phyloP scores from a whole-genome alignment of 2,888 invertebrate species.

The Chrysolina haemoptera region DNA sequence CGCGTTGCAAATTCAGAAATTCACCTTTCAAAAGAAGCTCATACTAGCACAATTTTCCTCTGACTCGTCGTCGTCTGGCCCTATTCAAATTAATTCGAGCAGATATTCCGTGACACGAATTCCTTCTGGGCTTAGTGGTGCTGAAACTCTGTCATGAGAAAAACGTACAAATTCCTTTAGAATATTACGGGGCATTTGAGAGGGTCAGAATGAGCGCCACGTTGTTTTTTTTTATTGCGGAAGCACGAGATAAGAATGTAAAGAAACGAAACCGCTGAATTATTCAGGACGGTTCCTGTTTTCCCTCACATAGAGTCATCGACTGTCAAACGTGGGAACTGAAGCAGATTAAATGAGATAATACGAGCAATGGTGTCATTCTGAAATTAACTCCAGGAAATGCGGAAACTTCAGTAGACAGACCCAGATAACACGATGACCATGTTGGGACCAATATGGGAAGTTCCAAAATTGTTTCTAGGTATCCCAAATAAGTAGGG shows the following conservation, averaged over 20 bases:
- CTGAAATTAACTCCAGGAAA: no score
- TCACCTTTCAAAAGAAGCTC: neutral
- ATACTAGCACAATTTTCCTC: neutral
- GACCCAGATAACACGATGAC: no score
- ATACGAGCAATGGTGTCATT: no score
- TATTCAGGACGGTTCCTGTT: no score
- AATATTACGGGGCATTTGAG: neutral
- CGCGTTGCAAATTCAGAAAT: neutral
- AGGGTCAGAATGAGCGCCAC: neutral
- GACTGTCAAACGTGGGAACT: no score
- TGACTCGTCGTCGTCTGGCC: neutral
- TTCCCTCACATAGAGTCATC: no score
- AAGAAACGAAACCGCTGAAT: neutral
- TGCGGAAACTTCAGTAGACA: no score
- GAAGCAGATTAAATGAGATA: no score
- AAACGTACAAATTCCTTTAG: neutral
- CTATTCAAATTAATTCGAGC: constrained; percentile 1
- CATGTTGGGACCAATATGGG: no score
- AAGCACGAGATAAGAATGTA: neutral
- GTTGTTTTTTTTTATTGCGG: neutral
- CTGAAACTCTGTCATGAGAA: neutral
- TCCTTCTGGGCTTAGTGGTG: neutral
- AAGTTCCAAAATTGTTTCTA: no score
- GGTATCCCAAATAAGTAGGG: no score
- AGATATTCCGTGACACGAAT: neutral